Evolutionary conservation across 2,888 invertebrate genomes (phyloP), one percentile per base, ranked within the genome.

Genomic region (Brachyopa scutellaris): DNA sequence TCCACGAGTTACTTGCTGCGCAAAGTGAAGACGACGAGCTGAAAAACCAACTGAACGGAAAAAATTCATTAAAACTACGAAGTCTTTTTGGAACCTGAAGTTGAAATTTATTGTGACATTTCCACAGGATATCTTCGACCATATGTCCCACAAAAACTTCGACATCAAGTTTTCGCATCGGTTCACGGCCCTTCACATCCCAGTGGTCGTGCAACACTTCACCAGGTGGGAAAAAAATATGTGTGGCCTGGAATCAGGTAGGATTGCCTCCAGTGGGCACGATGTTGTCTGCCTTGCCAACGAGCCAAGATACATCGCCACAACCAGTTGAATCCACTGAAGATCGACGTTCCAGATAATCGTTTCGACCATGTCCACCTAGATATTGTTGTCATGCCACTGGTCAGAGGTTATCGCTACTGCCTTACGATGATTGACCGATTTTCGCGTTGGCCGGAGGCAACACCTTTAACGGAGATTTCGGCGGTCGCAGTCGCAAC

Each of bases 391-490:
- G 42, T 19, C 8, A 19, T 42, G 42, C 42, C 42, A 8, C 8
- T 9, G 9, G 42, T 42, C 5, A 9, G 9, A 19, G 9, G 42
- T 9, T 42, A 19, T 17, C 4, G 42, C 15, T 55, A 55, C 31
- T 55, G 36, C n/a, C 7, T 55, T 1, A 55, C 55, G 8, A 55
- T 55, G 5, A 36, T 55, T 21, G 36, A 55, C 36, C 5, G 36
- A 21, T 55, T 33, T 36, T 9, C 55, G n/a, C 23, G 78, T 8
- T 78, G 78, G 47, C 70, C 64, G 13, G 72, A 72, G 47, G 47
- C 64, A 19, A 26, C 40, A 17, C 76, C 51, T 6, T 31, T 74
- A n/a, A 69, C n/a, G 11, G 62, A 82, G 19, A 82, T 80, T 9
- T 42, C 55, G 5, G 78, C 74, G 2, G 74, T 74, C 15, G 62